Evolutionary conservation across 1,140 invertebrate species (phyloP), one percentile per base, ranked within the genome.

Genomic region (Cydia splendana): DNA sequence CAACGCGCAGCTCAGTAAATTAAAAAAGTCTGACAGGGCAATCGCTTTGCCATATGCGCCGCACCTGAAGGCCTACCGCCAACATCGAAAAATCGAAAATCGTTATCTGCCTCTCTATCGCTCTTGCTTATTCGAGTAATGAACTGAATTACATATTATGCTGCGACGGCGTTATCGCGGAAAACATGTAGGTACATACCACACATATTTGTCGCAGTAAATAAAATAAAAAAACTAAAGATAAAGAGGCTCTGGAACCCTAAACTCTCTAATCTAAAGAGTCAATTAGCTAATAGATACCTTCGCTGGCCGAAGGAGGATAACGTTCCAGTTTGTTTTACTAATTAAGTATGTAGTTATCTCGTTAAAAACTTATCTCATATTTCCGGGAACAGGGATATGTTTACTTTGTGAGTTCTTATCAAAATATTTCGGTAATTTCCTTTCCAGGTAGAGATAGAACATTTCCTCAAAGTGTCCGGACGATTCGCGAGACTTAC

Each of bases 341-440:
- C 57, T 62, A 24, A 24, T 24, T 62, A 62, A 53, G 15, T 18
- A n/a, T 53, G 51, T 7, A 62, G 57, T 62, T 62, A 12, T 24
- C 57, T 62, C 57, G 57, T 62, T 62, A n/a, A 18, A n/a, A 9
- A 10, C 57, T 62, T 62, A 62, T 62, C 57, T 62, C 24, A 62
- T 24, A 24, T 62, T 62, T 62, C 57, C 20, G 57, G 20, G 57
- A 24, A 62, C 12, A 62, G 57, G 57, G 18, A 24, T n/a, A n/a
- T 62, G 57, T 62, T 24, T 62, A n/a, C 10, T 18, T 10, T 24
- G 57, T 24, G 20, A 62, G 57, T 24, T 62, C 4, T 62, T 62
- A 62, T 62, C 57, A 12, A 24, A 62, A 62, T 62, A 62, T 62
- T 62, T 24, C 9, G 57, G 57, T 20, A 20, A 62, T 62, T 62